Base-by-base conservation (phyloP, 2,888 invertebrate genomes). In the Parnassius orleans region DNA sequence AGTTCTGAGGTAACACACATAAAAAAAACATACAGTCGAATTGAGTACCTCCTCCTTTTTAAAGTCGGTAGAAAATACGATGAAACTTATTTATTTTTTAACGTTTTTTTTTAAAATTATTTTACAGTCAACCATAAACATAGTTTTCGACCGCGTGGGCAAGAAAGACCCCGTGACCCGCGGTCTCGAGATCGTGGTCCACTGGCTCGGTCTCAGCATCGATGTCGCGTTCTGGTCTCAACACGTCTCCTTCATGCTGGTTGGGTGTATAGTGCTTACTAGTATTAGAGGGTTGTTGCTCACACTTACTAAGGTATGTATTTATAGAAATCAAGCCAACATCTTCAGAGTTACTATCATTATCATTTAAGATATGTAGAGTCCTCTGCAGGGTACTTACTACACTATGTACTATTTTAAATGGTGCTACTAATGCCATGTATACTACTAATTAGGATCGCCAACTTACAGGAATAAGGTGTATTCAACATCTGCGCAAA, bases 181-280 rank as follows among this genome's bases (percentile, higher is more conserved):
- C 68, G 98, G 98, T 0, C 95, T 99, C 61, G 99, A 99, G 92
- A 97, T 99, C 65, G 97, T 98, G 5, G 98, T 99, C 0, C 96
- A 98, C 79, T 99, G 98, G 96, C 95, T 99, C 79, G 99, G 99
- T 14, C 95, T 98, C 74, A 94, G 97, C 77, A 97, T 99, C 72
- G 99, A 99, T 85, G 96, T 99, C n/a, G 95, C 95, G 15, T 99
- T 99, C 88, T 99, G 99, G 99, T 99, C 98, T 1, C 99, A 99
- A 79, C 98, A 99, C 80, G 96, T 99, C 54, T 99, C 99, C 0
- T 99, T 99, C 87, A 95, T 98, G 75, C 93, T 99, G 0, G 96
- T 99, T 5, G 99, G 99, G 0, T 98, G 99, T 73, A 99, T 99
- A 68, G 99, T 99, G 1, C 95, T 99, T 2, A 99, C 99, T 0